Base-by-base conservation (phyloP, 2,888 invertebrate genomes). In the Zootermopsis nevadensis region DNA sequence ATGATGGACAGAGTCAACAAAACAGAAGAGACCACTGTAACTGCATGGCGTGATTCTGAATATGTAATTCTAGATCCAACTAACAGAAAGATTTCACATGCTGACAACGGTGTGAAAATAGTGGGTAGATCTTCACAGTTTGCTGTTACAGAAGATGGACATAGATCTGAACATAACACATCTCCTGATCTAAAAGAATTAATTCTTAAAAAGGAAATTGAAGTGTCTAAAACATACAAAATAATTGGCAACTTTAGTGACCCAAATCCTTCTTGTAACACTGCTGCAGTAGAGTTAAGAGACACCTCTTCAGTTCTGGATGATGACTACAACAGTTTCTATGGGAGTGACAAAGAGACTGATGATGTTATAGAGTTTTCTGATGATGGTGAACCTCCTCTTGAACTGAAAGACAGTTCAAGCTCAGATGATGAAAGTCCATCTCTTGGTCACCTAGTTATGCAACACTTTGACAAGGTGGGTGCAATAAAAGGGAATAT, bases 341-440 rank as follows among this genome's bases (percentile, higher is more conserved):
- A 92, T 88, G 91, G 91, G 83, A 91, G 91, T 84, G 93, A 93
- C 86, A 93, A 92, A 87, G 93, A 93, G 86, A 91, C 91, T 80
- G 93, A 93, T 86, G 93, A 93, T 86, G 89, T 90, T 82, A 87
- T 93, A 85, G 91, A 91, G 85, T 93, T 93, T 88, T 93, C 93
- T 83, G 93, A 92, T 86, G 93, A 93, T 87, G 92, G 92, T 83
- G 92, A 92, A 86, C 90, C 91, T 84, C 89, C 89, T 76, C 87
- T 88, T 84, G 84, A 84, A 69, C 83, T 82, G 81, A 80, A 84
- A 84, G 89, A 88, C 85, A 89, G 89, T 84, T 89, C 89, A 83
- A 90, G 90, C 84, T 89, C 90, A 30, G 90, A 89, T 80, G 89
- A 89, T 83, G 90, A 89, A 80, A 88, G 72, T 38, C 60, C 82